Evolutionary conservation across 2,888 invertebrate genomes (phyloP), one percentile per base, ranked within the genome.

Genomic region (Notodonta dromedarius): DNA sequence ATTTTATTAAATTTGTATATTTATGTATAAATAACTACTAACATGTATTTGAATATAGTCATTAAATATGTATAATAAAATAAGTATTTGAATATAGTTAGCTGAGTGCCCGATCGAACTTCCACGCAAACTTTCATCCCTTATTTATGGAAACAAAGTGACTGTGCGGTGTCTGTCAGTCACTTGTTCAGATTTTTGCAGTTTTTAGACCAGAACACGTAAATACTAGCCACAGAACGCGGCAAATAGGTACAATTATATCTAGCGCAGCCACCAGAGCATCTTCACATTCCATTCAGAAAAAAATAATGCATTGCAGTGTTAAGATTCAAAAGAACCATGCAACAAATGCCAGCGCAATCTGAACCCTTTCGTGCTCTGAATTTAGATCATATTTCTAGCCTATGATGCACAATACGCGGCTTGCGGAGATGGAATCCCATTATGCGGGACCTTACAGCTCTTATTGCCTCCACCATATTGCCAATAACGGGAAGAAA

Each of bases 331-430:
- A 16, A 50, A 12, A 9, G n/a, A 5, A 6, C 9, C 14, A 50
- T 4, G 50, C 11, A 11, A 50, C 11, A 14, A 16, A 16, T 50
- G 16, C 16, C 11, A 7, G 9, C 50, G 9, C 11, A 44, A 66
- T 67, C 70, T 65, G 63, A 70, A 58, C 69, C 56, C 60, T 61
- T 61, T 58, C 58, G 71, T 63, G 56, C 70, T 65, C 62, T 60
- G 62, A 62, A 61, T 68, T 61, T 61, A 61, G 65, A 59, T 60
- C 59, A 61, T 66, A 65, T 61, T 58, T 44, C 51, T 56, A 57
- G 62, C 60, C 70, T 5, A 61, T 62, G 50, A 58, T 71, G 65
- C 67, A 61, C 63, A 61, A 61, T 61, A 32, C 53, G 55, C 46
- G 12, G 54, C 48, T 58, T 61, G 56, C 40, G 55, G 63, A 58